Conservation (phyloP, 53 echinoderm and acorn worm species). For the Glandiceps talaboti region DNA sequence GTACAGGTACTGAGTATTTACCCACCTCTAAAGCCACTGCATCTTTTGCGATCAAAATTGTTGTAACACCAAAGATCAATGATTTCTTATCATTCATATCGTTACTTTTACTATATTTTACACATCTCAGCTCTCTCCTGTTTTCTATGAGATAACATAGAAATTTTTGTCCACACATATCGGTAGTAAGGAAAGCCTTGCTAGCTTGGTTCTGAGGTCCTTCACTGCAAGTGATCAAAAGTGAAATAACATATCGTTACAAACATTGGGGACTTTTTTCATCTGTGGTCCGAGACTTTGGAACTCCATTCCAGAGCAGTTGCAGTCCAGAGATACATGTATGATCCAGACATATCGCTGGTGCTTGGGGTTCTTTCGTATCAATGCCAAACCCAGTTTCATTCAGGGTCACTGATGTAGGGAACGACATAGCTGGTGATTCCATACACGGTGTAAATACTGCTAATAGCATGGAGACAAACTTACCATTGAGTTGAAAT, state of each 20-base stretch:
- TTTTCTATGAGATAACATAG: slow-evolving; percentile 65
- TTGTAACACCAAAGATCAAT: slow-evolving; percentile 75
- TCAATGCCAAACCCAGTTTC: too few species aligned
- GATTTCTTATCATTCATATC: slow-evolving; percentile 62
- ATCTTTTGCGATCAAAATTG: slow-evolving; percentile 50
- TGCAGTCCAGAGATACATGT: slow-evolving; percentile 90
- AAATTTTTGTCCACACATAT: slow-evolving; percentile 72
- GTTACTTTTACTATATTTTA: slow-evolving; percentile 64
- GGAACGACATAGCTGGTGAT: too few species aligned
- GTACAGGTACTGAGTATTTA: too few species aligned
- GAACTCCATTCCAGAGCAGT: too few species aligned
- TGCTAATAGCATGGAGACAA: too few species aligned
- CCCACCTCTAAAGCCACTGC: slow-evolving; percentile 57
- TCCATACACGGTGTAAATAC: too few species aligned
- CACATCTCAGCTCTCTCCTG: slow-evolving; percentile 51
- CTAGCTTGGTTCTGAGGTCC: slow-evolving; percentile 66
- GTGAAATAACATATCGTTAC: too few species aligned
- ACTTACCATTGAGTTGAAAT: background rate
- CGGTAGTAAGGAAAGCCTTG: slow-evolving; percentile 71
- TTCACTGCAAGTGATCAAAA: slow-evolving; percentile 42
- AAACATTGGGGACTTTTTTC: too few species aligned
- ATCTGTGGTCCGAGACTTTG: too few species aligned
- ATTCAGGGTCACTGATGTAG: too few species aligned
- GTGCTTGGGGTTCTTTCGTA: slow-evolving; percentile 69
- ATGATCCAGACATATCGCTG: slow-evolving; percentile 83